A percentile compares a stretch with the other conserved stretches of the same genome.
These are phyloP conservation scores for Heliconius eleuchia DNA, from an alignment of 1,140 invertebrate species.

Conservation along the genomic window DNA sequence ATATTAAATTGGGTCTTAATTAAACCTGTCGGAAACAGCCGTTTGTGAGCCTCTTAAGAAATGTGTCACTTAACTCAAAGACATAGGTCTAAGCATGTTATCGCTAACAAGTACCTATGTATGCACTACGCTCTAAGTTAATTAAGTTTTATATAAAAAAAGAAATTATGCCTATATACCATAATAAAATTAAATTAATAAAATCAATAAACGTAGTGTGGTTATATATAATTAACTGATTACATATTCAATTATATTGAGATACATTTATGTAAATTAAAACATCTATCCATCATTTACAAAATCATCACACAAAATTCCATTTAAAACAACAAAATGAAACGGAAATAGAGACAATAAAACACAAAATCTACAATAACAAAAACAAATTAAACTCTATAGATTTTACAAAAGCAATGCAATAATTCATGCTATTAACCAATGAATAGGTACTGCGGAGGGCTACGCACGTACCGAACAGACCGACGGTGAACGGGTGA, in stretches of 20 bases:
- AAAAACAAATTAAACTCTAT: constrained; percentile 3
- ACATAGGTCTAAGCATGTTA: not conserved
- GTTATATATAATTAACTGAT: no score
- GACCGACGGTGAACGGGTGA: constrained; percentile 54
- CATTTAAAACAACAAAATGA: not conserved
- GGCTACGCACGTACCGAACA: constrained; percentile 53
- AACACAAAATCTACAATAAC: constrained; percentile 2
- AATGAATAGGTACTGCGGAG: constrained; percentile 53
- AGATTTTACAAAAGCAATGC: not conserved
- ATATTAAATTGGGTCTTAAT: constrained; percentile 9
- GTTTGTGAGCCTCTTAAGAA: constrained; percentile 9
- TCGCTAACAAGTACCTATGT: no score
- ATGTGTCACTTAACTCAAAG: not conserved
- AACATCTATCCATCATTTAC: no score
- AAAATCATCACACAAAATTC: not conserved
- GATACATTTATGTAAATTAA: no score
- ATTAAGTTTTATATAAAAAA: no score
- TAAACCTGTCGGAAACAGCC: constrained; percentile 8
- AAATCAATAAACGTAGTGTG: no score
- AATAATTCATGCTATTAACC: constrained; percentile 51
- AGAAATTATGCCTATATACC: no score
- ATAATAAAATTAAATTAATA: no score
- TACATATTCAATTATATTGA: no score
- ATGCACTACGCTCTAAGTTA: no score
- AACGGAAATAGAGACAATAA: constrained; percentile 8